Evolutionary conservation across 2,888 invertebrate species (phyloP), one percentile per base, ranked within the genome.

Genomic region (Gastracanthus pulcherrimus): DNA sequence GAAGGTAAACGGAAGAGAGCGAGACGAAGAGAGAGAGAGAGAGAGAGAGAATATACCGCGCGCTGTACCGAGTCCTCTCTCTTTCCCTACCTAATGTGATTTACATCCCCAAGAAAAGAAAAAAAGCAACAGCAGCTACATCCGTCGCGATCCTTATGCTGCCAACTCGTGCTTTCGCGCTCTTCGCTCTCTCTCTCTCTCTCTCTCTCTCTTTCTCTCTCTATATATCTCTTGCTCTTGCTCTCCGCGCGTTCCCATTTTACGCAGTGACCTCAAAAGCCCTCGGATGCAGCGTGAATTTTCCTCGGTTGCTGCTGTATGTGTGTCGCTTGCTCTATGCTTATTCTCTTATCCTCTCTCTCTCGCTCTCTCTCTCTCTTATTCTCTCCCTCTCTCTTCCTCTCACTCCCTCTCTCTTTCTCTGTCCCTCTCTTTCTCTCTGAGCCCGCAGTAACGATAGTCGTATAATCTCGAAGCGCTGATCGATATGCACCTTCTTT

Each of bases 1-100:
- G 79, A 83, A 83, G 77, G 69, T 55, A 48, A 77, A 64, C 51
- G 55, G 19, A 34, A 76, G 34, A 48, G 48, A 36, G 19, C 69
- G 60, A 67, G 78, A 80, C 38, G 19, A 66, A 55, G 48, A 55
- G 26, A 26, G 62, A 7, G 41, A 13, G 45, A 45, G 38, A 26
- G 67, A 66, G 70, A 74, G 71, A 75, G 29, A 29, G 26, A 62
- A 58, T 16, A 58, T 11, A 34, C 64, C 58, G 3, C 62, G 34
- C 34, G 19, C 3, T 13, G 29, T 29, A 26, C n/a, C 29, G 13
- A 60, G 13, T 58, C 55, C 3, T 31, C 16, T 58, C 60, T 70
- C 19, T 41, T 64, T 31, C 36, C 19, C 38, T 34, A 16, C 19
- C 66, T 58, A 51, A 70, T 71, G 38, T 71, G 29, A 80, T 80